A percentile compares a stretch with the other conserved stretches of the same genome.
Evolutionary conservation across 2,797 vertebrate species (phyloP).

Genomic region (Hoplostethus atlanticus): DNA sequence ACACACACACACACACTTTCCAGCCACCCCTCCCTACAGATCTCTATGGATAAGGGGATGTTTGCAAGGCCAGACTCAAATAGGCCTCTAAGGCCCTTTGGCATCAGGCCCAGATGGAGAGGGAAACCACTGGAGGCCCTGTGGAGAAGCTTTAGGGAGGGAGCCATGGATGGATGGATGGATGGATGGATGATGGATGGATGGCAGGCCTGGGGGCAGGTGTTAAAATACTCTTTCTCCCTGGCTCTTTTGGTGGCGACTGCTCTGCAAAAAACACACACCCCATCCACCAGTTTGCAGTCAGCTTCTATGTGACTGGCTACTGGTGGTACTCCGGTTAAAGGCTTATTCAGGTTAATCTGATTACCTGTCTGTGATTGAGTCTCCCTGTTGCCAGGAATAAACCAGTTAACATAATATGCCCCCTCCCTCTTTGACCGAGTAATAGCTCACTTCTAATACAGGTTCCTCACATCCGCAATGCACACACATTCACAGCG

Average conservation of each 20-base stretch:
- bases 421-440: too few relatives aligned
- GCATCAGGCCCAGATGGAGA: conserved; percentile 84
- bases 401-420: too few relatives aligned
- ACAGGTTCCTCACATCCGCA: not conserved
- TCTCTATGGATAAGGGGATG: conserved; percentile 66
- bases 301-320: conserved; percentile 68
- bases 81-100: conserved; percentile 80
- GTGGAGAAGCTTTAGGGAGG: conserved; percentile 36
- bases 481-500: too few relatives aligned
- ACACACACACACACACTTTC: conserved; percentile 28
- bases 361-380: too few relatives aligned
- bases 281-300: conserved; percentile 81
- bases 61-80: conserved; percentile 76
- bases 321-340: too few relatives aligned
- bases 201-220: conserved; percentile 82
- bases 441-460: too few relatives aligned
- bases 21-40: conserved; percentile 58
- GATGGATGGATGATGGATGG: conserved; percentile 42
- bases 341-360: too few relatives aligned
- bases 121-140: conserved; percentile 79
- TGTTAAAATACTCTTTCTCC: conserved; percentile 85
- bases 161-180: not conserved
- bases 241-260: conserved; percentile 85
- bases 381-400: too few relatives aligned
- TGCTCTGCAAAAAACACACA: conserved; percentile 81